Evolutionary conservation across 2,797 vertebrate genomes (phyloP), one percentile per base, ranked within the genome.

Genomic region (Gymnodraco acuticeps): DNA sequence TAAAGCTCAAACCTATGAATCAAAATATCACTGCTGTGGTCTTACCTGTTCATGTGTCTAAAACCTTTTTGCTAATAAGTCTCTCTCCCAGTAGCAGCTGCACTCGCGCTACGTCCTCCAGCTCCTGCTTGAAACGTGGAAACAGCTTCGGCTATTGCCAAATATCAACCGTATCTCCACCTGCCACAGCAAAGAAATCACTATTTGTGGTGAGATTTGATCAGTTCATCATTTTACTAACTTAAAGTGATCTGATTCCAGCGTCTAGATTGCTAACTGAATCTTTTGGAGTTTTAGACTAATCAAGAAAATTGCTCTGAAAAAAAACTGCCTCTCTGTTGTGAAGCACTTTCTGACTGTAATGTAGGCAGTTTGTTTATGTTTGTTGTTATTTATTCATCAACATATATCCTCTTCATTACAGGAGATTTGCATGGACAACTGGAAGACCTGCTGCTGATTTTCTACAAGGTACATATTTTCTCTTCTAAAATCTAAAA

Each of bases 371-470:
- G 2, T 47, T 14, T 50, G 0, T 52, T 31, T 42, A 13, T 47
- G 38, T 55, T 17, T 52, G 41, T 52, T 61, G 20, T 64, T 58
- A 10, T 10, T 11, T 1, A 43, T 62, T 8, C 1, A 56, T 48
- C 1, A 9, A 12, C 38, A 8, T 19, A 2, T 23, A 15, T 72
- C 19, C 3, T 61, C 31, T 58, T 74, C 42, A 50, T 83, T 82
- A 67, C 81, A 98, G 98, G 97, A 77, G 97, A 99, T 88, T 92
- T 99, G 77, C 98, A 99, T 0, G 98, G 98, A 64, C 96, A 97
- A 80, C 86, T 99, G 91, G 96, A 97, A 73, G 97, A 99, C 82
- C 92, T 99, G 88, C 96, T 99, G 83, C 91, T 98, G 83, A 96
- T 99, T 93, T 99, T 99, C 93, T 96, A 99, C 86, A 99, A 99